A percentile compares a stretch with the other conserved stretches of the same genome.
Evolutionary conservation across 2,113 vertebrate species (phyloP).

Genomic region (Ploceus nigricollis): DNA sequence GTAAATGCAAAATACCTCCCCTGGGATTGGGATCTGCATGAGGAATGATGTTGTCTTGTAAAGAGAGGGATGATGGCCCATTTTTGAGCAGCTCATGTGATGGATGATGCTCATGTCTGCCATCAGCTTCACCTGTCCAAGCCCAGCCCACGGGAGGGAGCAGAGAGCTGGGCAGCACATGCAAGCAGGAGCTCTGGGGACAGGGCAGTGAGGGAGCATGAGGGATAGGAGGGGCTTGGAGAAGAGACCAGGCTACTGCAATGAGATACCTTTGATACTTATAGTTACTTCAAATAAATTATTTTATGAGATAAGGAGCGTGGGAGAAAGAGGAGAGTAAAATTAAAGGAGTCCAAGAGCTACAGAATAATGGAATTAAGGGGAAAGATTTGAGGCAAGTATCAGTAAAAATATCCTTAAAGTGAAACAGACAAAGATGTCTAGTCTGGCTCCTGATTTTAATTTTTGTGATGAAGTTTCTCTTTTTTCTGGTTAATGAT

Average conservation of each 20-base stretch:
- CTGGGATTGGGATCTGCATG: neutral
- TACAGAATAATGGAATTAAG: neutral
- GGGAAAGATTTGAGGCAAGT: neutral
- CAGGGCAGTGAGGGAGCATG: neutral
- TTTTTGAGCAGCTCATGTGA: neutral
- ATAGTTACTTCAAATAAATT: neutral
- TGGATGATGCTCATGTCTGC: neutral
- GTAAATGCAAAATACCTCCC: neutral
- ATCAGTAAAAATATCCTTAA: neutral
- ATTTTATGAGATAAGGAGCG: neutral
- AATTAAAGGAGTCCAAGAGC: neutral
- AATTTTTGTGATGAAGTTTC: neutral
- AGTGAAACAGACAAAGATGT: neutral
- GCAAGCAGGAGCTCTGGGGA: neutral
- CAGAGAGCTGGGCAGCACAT: neutral
- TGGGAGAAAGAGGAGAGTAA: neutral
- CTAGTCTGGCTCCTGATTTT: neutral
- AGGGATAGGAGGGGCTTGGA: neutral
- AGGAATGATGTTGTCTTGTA: neutral
- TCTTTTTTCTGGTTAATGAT: neutral
- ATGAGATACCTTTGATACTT: neutral
- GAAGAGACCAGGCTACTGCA: neutral
- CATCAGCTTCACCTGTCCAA: neutral
- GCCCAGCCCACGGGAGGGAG: accelerated
- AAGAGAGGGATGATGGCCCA: accelerated